Conservation (phyloP, 2,888 invertebrate species). For the Augiades crinisus region DNA sequence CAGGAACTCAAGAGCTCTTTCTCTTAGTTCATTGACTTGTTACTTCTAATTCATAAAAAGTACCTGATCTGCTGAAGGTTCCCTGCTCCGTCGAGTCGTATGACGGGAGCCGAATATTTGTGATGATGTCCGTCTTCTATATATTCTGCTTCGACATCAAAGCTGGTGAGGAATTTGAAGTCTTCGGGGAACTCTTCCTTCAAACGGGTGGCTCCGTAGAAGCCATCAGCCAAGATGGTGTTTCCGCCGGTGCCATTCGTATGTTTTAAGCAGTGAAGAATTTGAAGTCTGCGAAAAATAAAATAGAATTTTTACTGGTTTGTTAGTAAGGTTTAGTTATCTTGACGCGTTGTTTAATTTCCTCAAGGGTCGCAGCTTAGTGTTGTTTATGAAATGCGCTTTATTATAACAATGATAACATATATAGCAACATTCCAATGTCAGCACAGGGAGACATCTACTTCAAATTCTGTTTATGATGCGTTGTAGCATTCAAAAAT, state of each 20-base stretch:
- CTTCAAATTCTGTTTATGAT: too few relatives aligned
- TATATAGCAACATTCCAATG: too few relatives aligned
- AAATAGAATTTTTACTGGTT: too few relatives aligned
- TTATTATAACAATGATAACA: too few relatives aligned
- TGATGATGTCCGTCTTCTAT: constrained; percentile 83
- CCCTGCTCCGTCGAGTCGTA: constrained; percentile 77
- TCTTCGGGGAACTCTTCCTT: constrained; percentile 74
- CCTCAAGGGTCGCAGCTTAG: too few relatives aligned
- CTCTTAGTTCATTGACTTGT: too few relatives aligned
- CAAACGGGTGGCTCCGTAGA: constrained; percentile 83
- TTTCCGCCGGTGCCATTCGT: constrained; percentile 85
- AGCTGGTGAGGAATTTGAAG: constrained; percentile 80
- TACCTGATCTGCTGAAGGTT: constrained; percentile 84
- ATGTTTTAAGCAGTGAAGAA: constrained; percentile 69
- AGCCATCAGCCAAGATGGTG: constrained; percentile 88
- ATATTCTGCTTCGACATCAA: constrained; percentile 83
- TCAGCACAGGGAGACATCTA: too few relatives aligned
- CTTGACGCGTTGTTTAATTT: too few relatives aligned
- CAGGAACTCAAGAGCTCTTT: too few relatives aligned
- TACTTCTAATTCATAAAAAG: not conserved
- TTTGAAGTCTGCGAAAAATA: constrained; percentile 74
- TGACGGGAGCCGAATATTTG: constrained; percentile 80
- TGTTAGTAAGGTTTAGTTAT: too few relatives aligned
- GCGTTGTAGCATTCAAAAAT: too few relatives aligned
- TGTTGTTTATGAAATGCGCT: too few relatives aligned